A percentile compares a stretch with the other conserved stretches of the same genome.
phyloP scores from a whole-genome alignment of 1,140 invertebrate genomes.

The Hyphantria cunea region DNA sequence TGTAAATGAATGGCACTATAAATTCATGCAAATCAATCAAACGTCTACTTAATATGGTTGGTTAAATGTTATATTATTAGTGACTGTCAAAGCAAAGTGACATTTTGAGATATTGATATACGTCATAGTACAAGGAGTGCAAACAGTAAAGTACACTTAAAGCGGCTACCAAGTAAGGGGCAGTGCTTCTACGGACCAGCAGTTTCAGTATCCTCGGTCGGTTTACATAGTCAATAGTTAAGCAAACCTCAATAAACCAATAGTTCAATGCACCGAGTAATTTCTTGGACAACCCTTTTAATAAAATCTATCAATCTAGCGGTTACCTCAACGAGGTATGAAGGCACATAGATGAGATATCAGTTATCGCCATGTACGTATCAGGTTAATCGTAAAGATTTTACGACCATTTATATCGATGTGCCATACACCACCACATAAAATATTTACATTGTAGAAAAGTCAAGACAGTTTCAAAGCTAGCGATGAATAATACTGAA shows the following conservation, averaged over 20 bases:
- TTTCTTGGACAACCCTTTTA: slow-evolving; percentile 34
- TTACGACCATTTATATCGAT: slow-evolving; percentile 22
- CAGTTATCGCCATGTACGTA: slow-evolving; percentile 35
- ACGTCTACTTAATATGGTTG: slow-evolving; percentile 24
- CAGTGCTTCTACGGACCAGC: slow-evolving; percentile 7
- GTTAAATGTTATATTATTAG: slow-evolving; percentile 20
- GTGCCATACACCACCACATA: slow-evolving; percentile 11
- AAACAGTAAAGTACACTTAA: background rate
- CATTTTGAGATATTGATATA: slow-evolving; percentile 25
- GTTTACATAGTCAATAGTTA: background rate
- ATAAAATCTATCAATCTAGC: slow-evolving; percentile 43
- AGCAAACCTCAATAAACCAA: slow-evolving; percentile 19
- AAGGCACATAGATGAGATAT: slow-evolving; percentile 27
- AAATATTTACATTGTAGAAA: slow-evolving; percentile 16
- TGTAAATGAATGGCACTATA: slow-evolving; percentile 10
- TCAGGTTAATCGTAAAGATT: slow-evolving; percentile 33
- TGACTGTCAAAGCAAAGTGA: slow-evolving; percentile 23
- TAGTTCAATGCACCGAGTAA: slow-evolving; percentile 27
- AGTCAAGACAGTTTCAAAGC: background rate
- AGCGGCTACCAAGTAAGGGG: background rate
- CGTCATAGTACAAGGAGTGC: background rate
- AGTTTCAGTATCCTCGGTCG: background rate
- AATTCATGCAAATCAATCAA: slow-evolving; percentile 22
- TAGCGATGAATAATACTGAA: background rate
- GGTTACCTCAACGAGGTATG: slow-evolving; percentile 27